These are phyloP conservation scores for Oxyruncus cristatus DNA, from an alignment of 2,113 vertebrate genomes.

Conservation along the genomic window DNA sequence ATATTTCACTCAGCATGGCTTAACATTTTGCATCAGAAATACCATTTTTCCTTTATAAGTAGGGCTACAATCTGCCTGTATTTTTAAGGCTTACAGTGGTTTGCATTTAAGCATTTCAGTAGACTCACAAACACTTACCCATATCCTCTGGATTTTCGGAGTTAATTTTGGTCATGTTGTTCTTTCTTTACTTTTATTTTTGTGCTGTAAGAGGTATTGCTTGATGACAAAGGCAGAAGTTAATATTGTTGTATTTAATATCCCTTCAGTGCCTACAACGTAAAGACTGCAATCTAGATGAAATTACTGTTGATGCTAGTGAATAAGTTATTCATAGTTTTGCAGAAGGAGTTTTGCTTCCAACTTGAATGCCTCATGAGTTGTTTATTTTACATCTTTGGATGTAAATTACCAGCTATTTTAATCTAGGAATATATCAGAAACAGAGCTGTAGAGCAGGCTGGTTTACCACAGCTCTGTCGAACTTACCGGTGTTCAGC, in stretches of 20 bases:
- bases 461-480: constrained; percentile 37
- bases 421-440: constrained; percentile 60
- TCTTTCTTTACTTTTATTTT: constrained; percentile 23
- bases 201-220: constrained; percentile 3
- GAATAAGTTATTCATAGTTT: constrained; percentile 65
- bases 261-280: not conserved
- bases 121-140: not conserved
- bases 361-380: not conserved
- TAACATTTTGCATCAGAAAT: constrained; percentile 47
- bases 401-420: constrained; percentile 62
- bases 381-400: constrained; percentile 67
- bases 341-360: constrained; percentile 44
- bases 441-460: constrained; percentile 26
- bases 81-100: not conserved
- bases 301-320: constrained; percentile 58
- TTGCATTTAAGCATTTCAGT: constrained; percentile 23
- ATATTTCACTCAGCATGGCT: not conserved
- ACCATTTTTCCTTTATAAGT: not conserved
- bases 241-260: constrained; percentile 63
- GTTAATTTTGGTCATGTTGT: constrained; percentile 7
- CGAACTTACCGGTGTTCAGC: not conserved
- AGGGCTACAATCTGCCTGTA: not conserved
- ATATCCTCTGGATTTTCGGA: not conserved
- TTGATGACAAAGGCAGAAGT: constrained; percentile 57
- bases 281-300: constrained; percentile 49